Evolutionary conservation across 2,113 vertebrate genomes (phyloP), one percentile per base, ranked within the genome.

Genomic region (Verasper variegatus): DNA sequence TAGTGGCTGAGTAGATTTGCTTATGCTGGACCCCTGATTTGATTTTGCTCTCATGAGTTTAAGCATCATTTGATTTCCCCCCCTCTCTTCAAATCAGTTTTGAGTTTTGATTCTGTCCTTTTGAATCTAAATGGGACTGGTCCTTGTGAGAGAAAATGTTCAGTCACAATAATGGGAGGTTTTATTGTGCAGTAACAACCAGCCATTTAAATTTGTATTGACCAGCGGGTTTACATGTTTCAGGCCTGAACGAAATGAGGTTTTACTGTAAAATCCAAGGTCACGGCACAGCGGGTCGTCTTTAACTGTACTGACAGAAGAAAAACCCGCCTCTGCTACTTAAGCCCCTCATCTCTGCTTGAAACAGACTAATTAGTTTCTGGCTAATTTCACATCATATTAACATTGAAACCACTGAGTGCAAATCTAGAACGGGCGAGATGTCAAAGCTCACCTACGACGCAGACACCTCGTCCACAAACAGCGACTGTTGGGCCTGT

Each of bases 311-410:
- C 11, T 1, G 1, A 31, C 35, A 31, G 42, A 35, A 23, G 9
- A 52, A 58, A 64, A 40, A 31, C 31, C 8, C 15, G 27, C 40
- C 47, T 64, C 62, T 17, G 8, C 51, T 23, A 1, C 26, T 74
- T 51, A 18, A 82, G 27, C n/a, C 54, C 55, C 15, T 56, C 35
- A 14, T 69, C 45, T 71, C 57, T 27, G 47, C 52, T 83, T 76
- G 56, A 68, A 80, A 55, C 51, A 5, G 37, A 18, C 13, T 26
- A 66, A 71, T 74, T 67, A 21, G 72, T 65, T 42, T 68, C 35
- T 68, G 35, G 26, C 40, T 31, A 82, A 54, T 79, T 83, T 81
- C 11, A 72, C 64, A 62, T 66, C 14, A 62, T 18, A 51, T 68
- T 78, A 73, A 60, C 37, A 54, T 60, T 56, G 17, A 62, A 70